Base-by-base conservation (phyloP, 2,888 invertebrate genomes). In the Resseliella maxima region DNA sequence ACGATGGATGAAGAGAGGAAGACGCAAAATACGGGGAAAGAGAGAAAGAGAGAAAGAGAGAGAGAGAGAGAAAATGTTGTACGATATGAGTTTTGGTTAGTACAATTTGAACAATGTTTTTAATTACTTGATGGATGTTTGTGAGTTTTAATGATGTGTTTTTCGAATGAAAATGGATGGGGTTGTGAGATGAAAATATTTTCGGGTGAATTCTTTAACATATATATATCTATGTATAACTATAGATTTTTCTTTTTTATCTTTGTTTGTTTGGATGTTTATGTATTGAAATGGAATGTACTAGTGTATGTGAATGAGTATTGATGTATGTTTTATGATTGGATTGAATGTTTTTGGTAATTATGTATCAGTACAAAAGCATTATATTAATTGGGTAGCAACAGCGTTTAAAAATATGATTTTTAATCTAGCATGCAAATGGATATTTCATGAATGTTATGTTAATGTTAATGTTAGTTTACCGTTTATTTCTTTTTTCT, bases 61-160 rank as follows among this genome's bases (percentile, higher is more conserved):
- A 64, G 24, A 64, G 72, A 36, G 72, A 72, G 35, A 36, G 36
- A 72, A 35, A 36, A 35, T n/a, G 15, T 38, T 36, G 38, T 38
- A 38, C 83, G 38, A 83, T 83, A 38, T 83, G 83, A 38, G 36
- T 83, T 64, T 83, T 83, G 36, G 83, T 83, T 83, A 38, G 21
- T 83, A 83, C 83, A 83, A 83, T 38, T 83, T 36, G n/a, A 83
- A 38, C 38, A 38, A 38, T 38, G 83, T 83, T 83, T 64, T 83
- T 83, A 83, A 83, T 83, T 36, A 83, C 12, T 83, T 83, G 83
- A 83, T 83, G 83, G 83, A 83, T 83, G 38, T 83, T 72, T 72
- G 72, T 72, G 72, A 31, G 27, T 72, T 72, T 72, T 72, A 72
- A 72, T 72, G 72, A 72, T 72, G 72, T 72, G 35, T 15, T 27